Evolutionary conservation across 2,888 invertebrate genomes (phyloP).

Genomic region (Drosophila infuscata): DNA sequence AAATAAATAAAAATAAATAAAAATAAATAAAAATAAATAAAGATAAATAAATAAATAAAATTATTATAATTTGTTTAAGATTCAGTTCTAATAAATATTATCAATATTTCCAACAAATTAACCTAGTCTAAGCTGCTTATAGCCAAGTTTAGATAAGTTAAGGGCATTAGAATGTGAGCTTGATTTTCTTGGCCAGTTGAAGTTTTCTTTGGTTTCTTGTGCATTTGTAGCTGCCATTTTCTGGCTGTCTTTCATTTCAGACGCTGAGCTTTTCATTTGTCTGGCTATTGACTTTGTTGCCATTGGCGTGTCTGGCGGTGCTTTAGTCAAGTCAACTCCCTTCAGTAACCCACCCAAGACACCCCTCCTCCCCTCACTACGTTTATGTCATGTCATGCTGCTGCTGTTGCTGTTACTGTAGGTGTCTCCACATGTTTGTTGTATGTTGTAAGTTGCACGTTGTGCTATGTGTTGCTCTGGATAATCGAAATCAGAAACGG

Average conservation of each 20-base stretch:
- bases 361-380: background rate
- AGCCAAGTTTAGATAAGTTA: background rate
- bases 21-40: no score
- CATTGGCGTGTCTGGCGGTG: conserved; percentile 74
- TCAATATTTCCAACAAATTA: background rate
- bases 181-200: background rate
- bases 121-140: background rate
- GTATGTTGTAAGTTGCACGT: conserved; percentile 3
- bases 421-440: conserved; percentile 45
- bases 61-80: no score
- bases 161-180: conserved; percentile 32
- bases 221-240: conserved; percentile 53
- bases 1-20: no score
- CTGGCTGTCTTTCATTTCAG: conserved; percentile 35
- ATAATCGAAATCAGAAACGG: conserved; percentile 51
- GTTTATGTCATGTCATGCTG: conserved; percentile 45
- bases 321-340: conserved; percentile 49
- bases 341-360: background rate
- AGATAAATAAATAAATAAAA: no score
- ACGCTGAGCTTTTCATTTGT: conserved; percentile 71
- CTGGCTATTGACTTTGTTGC: conserved; percentile 77
- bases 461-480: conserved; percentile 5
- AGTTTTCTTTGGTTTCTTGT: conserved; percentile 14
- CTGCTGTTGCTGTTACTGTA: conserved; percentile 26
- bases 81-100: background rate